Evolutionary conservation across 2,888 invertebrate species (phyloP).

Genomic region (Ochropleura leucogaster): DNA sequence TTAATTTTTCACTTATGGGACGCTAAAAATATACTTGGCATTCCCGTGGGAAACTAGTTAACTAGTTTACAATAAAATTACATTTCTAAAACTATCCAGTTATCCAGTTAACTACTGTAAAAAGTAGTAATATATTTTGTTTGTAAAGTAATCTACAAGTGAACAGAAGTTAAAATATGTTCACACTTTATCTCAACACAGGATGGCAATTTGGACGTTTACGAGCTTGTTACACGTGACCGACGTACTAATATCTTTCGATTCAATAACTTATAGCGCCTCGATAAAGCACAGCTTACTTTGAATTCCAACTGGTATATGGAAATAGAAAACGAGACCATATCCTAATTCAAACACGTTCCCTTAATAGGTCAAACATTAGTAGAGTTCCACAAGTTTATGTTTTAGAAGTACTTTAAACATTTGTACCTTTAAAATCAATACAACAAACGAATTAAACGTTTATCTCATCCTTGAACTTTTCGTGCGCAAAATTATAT

Average conservation of each 20-base stretch:
- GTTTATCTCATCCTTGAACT: conserved; percentile 50
- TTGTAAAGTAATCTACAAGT: conserved; percentile 26
- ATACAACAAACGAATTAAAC: conserved; percentile 12
- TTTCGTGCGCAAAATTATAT: conserved; percentile 27
- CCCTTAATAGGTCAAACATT: conserved; percentile 23
- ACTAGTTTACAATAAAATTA: neutral
- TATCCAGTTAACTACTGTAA: neutral
- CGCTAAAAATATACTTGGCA: neutral
- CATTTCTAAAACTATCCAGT: neutral
- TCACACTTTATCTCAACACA: conserved; percentile 44
- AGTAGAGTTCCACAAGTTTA: conserved; percentile 1
- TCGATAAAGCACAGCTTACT: conserved; percentile 31
- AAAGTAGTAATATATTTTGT: neutral
- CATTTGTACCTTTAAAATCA: conserved; percentile 9
- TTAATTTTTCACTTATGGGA: neutral
- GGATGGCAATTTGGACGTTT: conserved; percentile 60
- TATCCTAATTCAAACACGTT: conserved; percentile 25
- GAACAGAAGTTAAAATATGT: conserved; percentile 47
- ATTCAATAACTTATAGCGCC: conserved; percentile 39
- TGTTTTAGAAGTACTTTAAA: conserved; percentile 9
- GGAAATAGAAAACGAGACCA: conserved; percentile 27
- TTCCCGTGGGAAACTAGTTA: neutral
- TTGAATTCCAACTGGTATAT: conserved; percentile 46
- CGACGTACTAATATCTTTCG: conserved; percentile 44
- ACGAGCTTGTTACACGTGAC: conserved; percentile 58